Conservation (phyloP, 2,113 vertebrate genomes). For the Aegotheles bennettii region DNA sequence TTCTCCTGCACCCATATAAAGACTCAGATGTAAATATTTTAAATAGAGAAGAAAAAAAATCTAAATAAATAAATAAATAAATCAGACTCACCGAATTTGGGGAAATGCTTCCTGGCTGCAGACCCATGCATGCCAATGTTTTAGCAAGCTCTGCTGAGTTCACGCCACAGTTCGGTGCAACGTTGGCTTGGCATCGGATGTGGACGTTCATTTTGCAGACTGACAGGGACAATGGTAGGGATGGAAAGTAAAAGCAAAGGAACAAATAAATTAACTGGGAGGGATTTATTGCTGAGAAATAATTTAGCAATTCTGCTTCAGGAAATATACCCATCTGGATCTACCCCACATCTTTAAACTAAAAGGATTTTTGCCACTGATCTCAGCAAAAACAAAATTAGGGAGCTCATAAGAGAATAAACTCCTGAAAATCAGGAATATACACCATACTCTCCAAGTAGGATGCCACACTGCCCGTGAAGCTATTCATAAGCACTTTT, state of each 20-base stretch:
- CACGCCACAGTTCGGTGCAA: conserved; percentile 93
- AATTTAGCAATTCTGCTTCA: not conserved
- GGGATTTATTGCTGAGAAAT: not conserved
- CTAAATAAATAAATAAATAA: not conserved
- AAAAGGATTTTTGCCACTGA: not conserved
- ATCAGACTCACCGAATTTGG: conserved; percentile 73
- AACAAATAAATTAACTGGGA: not conserved
- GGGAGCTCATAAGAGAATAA: not conserved
- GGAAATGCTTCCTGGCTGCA: conserved; percentile 86
- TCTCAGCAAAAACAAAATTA: not conserved
- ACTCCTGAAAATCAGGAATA: not conserved
- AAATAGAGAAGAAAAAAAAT: accelerated
- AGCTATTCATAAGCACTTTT: not conserved
- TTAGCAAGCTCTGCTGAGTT: conserved; percentile 92
- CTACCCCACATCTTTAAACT: not conserved
- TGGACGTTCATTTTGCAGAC: conserved; percentile 98
- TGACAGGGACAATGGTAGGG: conserved; percentile 2
- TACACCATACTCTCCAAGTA: not conserved
- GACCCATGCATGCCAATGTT: conserved; percentile 90
- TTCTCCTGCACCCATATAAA: not conserved
- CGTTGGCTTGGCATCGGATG: conserved; percentile 91
- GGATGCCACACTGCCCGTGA: not conserved
- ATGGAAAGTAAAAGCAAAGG: not conserved
- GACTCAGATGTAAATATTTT: not conserved
- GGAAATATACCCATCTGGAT: not conserved